A percentile compares a stretch with the other conserved stretches of the same genome.
phyloP scores from a whole-genome alignment of 2,888 invertebrate genomes.

The Microplitis manilae region DNA sequence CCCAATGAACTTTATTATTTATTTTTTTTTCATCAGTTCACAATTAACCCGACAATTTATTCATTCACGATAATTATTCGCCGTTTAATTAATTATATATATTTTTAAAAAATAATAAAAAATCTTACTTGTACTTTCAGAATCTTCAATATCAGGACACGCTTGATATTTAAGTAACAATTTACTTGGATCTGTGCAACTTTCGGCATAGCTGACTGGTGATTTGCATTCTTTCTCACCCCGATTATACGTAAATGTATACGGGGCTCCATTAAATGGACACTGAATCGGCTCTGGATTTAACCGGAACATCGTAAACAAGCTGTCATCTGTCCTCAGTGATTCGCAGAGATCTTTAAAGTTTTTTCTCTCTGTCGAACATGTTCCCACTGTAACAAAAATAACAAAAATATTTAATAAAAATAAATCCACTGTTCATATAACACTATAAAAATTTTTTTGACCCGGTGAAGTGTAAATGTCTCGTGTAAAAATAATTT shows the following conservation, averaged over 20 bases:
- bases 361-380: constrained; percentile 74
- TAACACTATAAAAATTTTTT: no score
- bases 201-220: constrained; percentile 86
- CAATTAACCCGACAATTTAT: no score
- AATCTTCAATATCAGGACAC: constrained; percentile 84
- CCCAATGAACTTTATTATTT: neutral
- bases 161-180: constrained; percentile 88
- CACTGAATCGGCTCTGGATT: constrained; percentile 81
- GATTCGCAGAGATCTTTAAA: constrained; percentile 78
- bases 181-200: constrained; percentile 88
- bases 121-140: constrained; percentile 83
- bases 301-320: constrained; percentile 83
- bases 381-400: constrained; percentile 74
- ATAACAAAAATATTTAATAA: no score
- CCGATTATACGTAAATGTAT: constrained; percentile 84
- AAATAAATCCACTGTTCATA: constrained; percentile 2
- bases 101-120: neutral
- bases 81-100: no score
- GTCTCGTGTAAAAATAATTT: no score
- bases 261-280: constrained; percentile 86
- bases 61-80: neutral
- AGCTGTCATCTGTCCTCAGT: constrained; percentile 82
- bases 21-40: neutral
- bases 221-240: constrained; percentile 83
- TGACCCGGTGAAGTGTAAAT: no score